phyloP scores from a whole-genome alignment of 23 tunicate species.

The Pegea sp. region DNA sequence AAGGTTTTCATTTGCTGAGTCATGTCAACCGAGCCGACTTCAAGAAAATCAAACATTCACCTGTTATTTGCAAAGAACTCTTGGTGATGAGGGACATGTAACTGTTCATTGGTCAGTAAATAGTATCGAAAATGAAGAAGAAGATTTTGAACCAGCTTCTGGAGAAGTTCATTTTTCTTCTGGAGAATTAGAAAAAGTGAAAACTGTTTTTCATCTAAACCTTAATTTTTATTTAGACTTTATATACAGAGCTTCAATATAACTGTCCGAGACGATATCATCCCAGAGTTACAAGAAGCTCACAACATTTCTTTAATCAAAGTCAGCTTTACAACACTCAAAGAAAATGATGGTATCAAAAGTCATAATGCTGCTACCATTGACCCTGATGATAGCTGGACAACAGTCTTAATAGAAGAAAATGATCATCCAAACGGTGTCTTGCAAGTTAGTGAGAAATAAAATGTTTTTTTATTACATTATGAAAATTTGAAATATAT shows the following conservation, averaged over 20 bases:
- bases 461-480: too few relatives aligned
- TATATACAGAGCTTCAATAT: slow-evolving; percentile 17
- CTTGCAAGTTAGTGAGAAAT: slow-evolving; percentile 35
- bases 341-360: too few relatives aligned
- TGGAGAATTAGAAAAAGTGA: slow-evolving; percentile 18
- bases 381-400: neutral
- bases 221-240: too few relatives aligned
- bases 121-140: neutral
- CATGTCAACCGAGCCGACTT: slow-evolving; percentile 41
- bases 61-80: slow-evolving; percentile 38
- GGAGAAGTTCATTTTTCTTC: slow-evolving; percentile 17
- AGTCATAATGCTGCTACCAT: slow-evolving; percentile 41
- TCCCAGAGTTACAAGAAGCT: slow-evolving; percentile 35
- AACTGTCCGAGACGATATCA: slow-evolving; percentile 10
- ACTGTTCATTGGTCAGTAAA: slow-evolving; percentile 34
- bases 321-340: too few relatives aligned
- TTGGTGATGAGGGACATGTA: slow-evolving; percentile 24
- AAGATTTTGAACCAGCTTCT: slow-evolving; percentile 9
- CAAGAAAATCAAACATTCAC: slow-evolving; percentile 21
- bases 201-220: too few relatives aligned
- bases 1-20: slow-evolving; percentile 24
- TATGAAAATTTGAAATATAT: too few relatives aligned
- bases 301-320: slow-evolving; percentile 9
- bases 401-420: slow-evolving; percentile 11
- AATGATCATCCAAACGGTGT: slow-evolving; percentile 66